A percentile compares a stretch with the other conserved stretches of the same genome.
Conservation (phyloP, 2,113 vertebrate genomes). For the Sceloporus tristichus region DNA sequence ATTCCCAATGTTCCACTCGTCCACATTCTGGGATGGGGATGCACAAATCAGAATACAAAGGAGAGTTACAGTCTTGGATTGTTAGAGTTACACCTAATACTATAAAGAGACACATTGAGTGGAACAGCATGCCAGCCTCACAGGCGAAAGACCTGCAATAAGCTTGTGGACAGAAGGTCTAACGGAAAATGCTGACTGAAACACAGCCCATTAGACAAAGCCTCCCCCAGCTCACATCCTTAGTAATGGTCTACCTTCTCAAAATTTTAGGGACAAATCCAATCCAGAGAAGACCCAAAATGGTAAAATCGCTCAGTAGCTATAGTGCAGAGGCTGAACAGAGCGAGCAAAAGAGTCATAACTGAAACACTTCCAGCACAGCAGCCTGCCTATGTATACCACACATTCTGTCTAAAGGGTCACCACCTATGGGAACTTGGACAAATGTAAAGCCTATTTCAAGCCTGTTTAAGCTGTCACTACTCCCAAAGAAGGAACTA, state of each 20-base stretch:
- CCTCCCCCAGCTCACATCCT: too few relatives aligned
- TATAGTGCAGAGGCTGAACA: too few relatives aligned
- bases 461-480: background rate
- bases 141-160: background rate
- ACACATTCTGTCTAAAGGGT: background rate
- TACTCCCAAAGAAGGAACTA: background rate
- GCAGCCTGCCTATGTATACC: background rate
- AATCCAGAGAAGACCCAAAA: background rate
- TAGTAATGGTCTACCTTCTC: too few relatives aligned
- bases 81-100: too few relatives aligned
- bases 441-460: too few relatives aligned
- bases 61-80: too few relatives aligned
- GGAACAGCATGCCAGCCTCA: background rate
- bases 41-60: background rate
- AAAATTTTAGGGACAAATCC: background rate
- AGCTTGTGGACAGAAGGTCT: background rate
- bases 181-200: background rate
- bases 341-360: too few relatives aligned
- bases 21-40: slow-evolving; percentile 80
- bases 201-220: background rate
- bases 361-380: too few relatives aligned
- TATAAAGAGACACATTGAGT: background rate
- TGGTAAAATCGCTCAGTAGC: background rate
- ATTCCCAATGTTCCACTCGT: slow-evolving; percentile 95
- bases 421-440: background rate